phyloP scores from a whole-genome alignment of 2,888 invertebrate species.

The Idaea biselata region DNA sequence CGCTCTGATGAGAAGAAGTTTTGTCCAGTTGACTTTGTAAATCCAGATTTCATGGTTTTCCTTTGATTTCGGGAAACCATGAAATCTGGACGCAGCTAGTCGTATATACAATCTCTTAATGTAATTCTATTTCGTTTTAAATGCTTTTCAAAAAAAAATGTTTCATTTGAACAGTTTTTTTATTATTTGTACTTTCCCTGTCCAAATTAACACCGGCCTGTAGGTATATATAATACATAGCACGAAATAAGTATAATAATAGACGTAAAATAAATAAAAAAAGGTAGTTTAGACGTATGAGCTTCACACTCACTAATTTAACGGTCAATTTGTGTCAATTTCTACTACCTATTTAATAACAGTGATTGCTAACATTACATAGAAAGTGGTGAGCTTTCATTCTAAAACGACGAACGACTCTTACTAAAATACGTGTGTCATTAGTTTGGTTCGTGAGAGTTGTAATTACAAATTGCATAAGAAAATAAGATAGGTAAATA shows the following conservation, averaged over 20 bases:
- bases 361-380: constrained; percentile 27
- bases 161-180: no score
- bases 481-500: constrained; percentile 7
- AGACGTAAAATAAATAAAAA: neutral
- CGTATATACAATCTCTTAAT: no score
- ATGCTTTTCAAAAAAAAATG: no score
- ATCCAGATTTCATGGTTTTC: no score
- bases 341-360: constrained; percentile 25
- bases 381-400: constrained; percentile 35
- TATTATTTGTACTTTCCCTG: no score
- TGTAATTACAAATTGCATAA: constrained; percentile 29
- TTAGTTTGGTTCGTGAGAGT: neutral
- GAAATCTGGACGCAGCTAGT: no score
- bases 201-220: no score
- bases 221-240: no score
- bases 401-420: constrained; percentile 44
- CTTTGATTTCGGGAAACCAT: no score
- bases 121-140: no score
- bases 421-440: constrained; percentile 22
- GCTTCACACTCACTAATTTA: constrained; percentile 8
- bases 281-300: neutral
- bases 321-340: constrained; percentile 22
- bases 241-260: neutral
- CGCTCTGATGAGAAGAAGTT: no score
- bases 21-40: no score